phyloP scores from a whole-genome alignment of 1,140 invertebrate species.

The Tetragonula clypearis region DNA sequence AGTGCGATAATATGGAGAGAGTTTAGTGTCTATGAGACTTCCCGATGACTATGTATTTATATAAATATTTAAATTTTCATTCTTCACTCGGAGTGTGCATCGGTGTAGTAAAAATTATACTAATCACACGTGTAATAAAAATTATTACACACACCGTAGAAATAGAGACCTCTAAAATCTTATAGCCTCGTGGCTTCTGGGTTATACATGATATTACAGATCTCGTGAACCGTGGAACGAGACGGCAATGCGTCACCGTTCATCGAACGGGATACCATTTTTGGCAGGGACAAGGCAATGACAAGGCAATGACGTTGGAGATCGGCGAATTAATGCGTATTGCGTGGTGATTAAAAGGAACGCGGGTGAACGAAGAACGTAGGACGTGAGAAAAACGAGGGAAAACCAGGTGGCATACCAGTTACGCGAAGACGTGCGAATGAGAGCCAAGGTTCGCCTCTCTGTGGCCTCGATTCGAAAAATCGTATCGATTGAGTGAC shows the following conservation, averaged over 20 bases:
- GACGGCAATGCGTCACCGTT: conserved; percentile 11
- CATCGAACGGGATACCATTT: conserved; percentile 22
- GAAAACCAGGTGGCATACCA: conserved; percentile 37
- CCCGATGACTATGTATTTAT: too few species aligned
- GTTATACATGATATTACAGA: neutral
- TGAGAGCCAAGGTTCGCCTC: conserved; percentile 53
- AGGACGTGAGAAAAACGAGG: conserved; percentile 41
- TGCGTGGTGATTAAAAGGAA: conserved; percentile 51
- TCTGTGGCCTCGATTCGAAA: conserved; percentile 49
- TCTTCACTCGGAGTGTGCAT: too few species aligned
- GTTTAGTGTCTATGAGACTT: too few species aligned
- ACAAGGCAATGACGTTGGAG: conserved; percentile 13
- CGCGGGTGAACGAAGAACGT: conserved; percentile 17
- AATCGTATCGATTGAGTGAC: neutral
- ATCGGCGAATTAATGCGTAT: conserved; percentile 43
- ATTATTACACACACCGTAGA: too few species aligned
- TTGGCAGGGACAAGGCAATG: conserved; percentile 22
- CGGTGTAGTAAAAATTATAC: too few species aligned
- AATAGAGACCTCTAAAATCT: too few species aligned
- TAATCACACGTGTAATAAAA: too few species aligned
- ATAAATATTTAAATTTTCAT: too few species aligned
- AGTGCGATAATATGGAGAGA: too few species aligned
- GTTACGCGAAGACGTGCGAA: conserved; percentile 37
- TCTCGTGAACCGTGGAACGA: neutral
- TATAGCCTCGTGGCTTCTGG: neutral